These are phyloP conservation scores for Glyptemys insculpta DNA, from an alignment of 2,797 vertebrate genomes.

Conservation along the genomic window DNA sequence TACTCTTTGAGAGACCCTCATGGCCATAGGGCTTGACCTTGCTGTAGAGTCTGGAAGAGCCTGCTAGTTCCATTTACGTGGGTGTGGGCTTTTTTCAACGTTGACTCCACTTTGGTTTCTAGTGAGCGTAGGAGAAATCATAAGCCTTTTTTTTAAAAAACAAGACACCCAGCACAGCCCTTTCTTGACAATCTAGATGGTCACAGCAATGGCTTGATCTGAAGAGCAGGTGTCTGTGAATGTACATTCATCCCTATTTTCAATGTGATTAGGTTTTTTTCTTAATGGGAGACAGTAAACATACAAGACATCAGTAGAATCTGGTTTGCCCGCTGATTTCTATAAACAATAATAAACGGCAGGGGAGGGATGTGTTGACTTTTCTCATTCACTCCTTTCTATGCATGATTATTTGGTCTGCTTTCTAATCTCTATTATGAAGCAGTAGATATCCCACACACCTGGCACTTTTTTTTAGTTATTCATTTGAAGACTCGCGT, in stretches of 20 bases:
- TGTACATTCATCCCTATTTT: neutral
- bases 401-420: neutral
- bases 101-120: neutral
- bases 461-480: neutral
- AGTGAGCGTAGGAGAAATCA: accelerated
- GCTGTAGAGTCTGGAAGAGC: neutral
- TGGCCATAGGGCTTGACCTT: neutral
- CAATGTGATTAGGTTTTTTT: neutral
- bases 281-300: neutral
- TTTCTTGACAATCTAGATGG: neutral
- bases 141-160: neutral
- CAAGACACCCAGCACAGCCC: neutral
- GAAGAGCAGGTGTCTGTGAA: neutral
- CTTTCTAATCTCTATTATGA: neutral
- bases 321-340: neutral
- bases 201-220: neutral
- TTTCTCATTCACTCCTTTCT: neutral
- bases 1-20: neutral
- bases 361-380: neutral
- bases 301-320: neutral
- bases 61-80: neutral
- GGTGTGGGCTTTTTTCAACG: neutral
- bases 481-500: neutral
- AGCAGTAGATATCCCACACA: neutral
- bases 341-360: neutral